Percentiles rank a stretch among this genome's conserved stretches.
Evolutionary conservation across 2,888 invertebrate genomes (phyloP).

Genomic region (Harmothoe impar): DNA sequence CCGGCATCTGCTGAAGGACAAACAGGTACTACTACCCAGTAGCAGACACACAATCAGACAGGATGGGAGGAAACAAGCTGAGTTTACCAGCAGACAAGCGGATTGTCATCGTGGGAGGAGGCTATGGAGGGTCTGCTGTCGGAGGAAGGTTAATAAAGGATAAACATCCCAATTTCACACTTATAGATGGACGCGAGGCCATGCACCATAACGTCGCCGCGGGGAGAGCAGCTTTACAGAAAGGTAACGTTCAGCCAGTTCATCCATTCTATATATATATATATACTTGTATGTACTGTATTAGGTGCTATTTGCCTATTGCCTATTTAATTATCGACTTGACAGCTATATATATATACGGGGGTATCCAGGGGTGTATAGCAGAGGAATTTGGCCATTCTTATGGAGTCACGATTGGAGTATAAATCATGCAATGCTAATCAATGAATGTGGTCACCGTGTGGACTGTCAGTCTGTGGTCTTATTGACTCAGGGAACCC

Average conservation of each 20-base stretch:
- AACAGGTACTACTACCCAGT: background rate
- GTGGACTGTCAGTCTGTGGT: too few relatives aligned
- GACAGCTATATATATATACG: too few relatives aligned
- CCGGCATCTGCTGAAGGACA: too few relatives aligned
- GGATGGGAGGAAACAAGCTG: constrained; percentile 45
- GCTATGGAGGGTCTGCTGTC: constrained; percentile 66
- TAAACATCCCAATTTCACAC: constrained; percentile 63
- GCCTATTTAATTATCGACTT: too few relatives aligned
- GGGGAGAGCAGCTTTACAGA: constrained; percentile 66
- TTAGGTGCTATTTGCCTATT: too few relatives aligned
- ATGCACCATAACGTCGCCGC: constrained; percentile 68
- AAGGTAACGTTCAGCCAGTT: constrained; percentile 61
- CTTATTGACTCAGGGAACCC: too few relatives aligned
- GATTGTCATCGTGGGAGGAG: constrained; percentile 68
- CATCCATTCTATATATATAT: background rate
- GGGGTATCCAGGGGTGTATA: too few relatives aligned
- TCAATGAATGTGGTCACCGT: too few relatives aligned
- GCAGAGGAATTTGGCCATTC: too few relatives aligned
- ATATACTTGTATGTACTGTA: too few relatives aligned
- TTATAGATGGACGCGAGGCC: constrained; percentile 66
- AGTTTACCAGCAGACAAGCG: constrained; percentile 65
- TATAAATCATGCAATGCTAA: too few relatives aligned
- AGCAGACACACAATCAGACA: background rate
- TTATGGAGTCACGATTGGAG: too few relatives aligned
- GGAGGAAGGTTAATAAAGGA: constrained; percentile 57